Percentiles rank a stretch among this genome's conserved stretches.
Conservation (phyloP, 1,140 invertebrate genomes). For the Diachasmimorpha longicaudata region DNA sequence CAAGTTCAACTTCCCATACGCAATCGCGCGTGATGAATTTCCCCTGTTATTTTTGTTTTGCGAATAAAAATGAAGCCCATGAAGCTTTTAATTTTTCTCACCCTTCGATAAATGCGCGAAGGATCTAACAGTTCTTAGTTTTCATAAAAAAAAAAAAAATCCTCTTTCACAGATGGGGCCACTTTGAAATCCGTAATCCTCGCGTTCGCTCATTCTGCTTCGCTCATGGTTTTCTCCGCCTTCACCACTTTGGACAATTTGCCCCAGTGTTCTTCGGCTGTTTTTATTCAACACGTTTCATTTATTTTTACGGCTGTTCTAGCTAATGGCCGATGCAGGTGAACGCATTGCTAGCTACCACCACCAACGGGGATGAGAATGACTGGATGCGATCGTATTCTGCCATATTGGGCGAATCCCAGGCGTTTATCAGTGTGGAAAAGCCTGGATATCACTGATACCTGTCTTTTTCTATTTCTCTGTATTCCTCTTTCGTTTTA, state of each 20-base stretch:
- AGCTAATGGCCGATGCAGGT: background rate
- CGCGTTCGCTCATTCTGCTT: background rate
- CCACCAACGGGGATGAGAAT: background rate
- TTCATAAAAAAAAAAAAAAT: background rate
- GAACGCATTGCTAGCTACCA: background rate
- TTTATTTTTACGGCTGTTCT: conserved; percentile 9
- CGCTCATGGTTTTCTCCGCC: background rate
- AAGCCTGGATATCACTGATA: background rate
- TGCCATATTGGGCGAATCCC: background rate
- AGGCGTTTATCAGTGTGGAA: background rate
- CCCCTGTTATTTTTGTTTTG: too few species aligned
- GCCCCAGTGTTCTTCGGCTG: background rate
- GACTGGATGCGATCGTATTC: background rate
- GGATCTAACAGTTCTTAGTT: background rate
- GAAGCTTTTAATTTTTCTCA: too few species aligned
- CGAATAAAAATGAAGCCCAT: too few species aligned
- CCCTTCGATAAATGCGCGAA: too few species aligned
- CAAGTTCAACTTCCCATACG: too few species aligned
- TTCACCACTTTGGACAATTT: background rate
- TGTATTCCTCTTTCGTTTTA: background rate
- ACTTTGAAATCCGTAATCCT: conserved; percentile 9
- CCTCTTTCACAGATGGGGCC: background rate
- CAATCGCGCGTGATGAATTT: too few species aligned
- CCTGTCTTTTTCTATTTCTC: background rate
- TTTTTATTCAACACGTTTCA: conserved; percentile 17